Percentiles rank a stretch among this genome's conserved stretches.
Evolutionary conservation across 2,888 invertebrate species (phyloP).

Genomic region (Caenorhabditis sinica): DNA sequence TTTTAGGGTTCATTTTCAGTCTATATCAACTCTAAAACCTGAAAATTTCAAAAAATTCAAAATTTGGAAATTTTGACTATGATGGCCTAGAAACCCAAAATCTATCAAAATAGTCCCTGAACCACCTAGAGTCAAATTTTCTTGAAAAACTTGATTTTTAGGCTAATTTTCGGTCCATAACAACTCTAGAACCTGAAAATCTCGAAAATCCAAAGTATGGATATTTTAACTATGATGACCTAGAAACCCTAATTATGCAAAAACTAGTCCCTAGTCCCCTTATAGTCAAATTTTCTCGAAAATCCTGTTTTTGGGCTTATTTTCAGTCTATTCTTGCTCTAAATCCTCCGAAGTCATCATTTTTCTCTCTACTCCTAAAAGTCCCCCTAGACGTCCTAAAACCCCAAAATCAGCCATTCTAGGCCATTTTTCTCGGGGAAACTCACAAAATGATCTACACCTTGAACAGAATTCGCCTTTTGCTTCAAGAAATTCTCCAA

Average conservation of each 20-base stretch:
- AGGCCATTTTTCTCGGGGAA: not conserved
- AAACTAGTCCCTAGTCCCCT: not conserved
- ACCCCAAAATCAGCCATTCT: not conserved
- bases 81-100: not conserved
- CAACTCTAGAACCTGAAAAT: not conserved
- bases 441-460: constrained; percentile 51
- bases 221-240: not conserved
- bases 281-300: not conserved
- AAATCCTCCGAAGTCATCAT: too few relatives aligned
- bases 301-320: not conserved
- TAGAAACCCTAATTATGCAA: not conserved
- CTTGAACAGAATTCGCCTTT: constrained; percentile 43
- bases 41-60: not conserved
- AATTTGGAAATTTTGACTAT: not conserved
- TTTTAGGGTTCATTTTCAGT: not conserved
- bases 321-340: not conserved
- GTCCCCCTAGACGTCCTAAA: too few relatives aligned
- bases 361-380: too few relatives aligned
- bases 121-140: not conserved
- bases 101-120: not conserved
- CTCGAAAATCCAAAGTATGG: not conserved
- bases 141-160: not conserved
- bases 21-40: not conserved
- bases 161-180: not conserved
- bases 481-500: constrained; percentile 38